These are phyloP conservation scores for Cheilosia vulpina DNA, from an alignment of 2,888 invertebrate species.

Conservation along the genomic window DNA sequence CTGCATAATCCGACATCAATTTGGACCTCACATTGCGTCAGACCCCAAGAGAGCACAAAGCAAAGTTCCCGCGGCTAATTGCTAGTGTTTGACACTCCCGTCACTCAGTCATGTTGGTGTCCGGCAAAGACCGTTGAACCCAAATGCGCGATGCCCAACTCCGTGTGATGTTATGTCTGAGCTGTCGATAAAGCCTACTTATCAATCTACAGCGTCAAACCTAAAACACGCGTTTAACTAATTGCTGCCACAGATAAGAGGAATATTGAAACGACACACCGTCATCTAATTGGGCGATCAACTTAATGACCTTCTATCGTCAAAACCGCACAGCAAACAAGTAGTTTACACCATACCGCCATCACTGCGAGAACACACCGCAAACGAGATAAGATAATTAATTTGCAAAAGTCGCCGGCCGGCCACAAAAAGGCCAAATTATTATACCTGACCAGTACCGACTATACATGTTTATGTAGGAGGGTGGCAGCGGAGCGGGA, in stretches of 20 bases:
- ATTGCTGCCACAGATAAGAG: constrained; percentile 45
- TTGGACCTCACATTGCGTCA: constrained; percentile 65
- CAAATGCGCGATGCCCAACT: neutral
- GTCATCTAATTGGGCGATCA: constrained; percentile 73
- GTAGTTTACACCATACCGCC: constrained; percentile 58
- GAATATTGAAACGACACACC: constrained; percentile 44
- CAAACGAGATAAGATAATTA: constrained; percentile 75
- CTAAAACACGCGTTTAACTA: constrained; percentile 23
- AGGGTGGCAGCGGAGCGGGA: constrained; percentile 36
- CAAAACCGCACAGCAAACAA: constrained; percentile 35
- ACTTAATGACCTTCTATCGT: constrained; percentile 74
- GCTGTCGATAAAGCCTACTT: neutral
- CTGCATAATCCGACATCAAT: constrained; percentile 62
- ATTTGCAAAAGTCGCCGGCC: constrained; percentile 72
- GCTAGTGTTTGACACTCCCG: constrained; percentile 63
- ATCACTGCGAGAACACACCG: constrained; percentile 66
- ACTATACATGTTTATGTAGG: too few relatives aligned
- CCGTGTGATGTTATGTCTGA: neutral
- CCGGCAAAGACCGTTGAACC: constrained; percentile 52
- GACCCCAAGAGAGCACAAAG: constrained; percentile 42
- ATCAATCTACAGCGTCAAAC: constrained; percentile 1
- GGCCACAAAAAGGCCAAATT: constrained; percentile 64
- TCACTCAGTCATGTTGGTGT: constrained; percentile 21
- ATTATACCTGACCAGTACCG: constrained; percentile 51
- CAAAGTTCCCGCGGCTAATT: constrained; percentile 56